Base-by-base conservation (phyloP, 2,797 vertebrate species). In the Sebastes trivittatus region DNA sequence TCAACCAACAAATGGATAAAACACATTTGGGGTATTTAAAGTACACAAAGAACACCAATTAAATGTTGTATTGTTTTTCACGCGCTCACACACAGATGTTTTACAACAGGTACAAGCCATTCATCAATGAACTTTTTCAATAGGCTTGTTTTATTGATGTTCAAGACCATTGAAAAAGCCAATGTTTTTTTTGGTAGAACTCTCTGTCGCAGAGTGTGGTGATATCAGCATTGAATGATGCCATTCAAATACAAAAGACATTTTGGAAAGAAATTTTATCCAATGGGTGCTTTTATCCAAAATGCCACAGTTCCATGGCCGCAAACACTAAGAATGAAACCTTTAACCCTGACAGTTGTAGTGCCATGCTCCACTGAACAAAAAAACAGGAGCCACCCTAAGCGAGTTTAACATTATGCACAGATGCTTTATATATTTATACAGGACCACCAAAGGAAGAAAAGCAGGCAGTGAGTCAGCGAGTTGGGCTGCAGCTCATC, bases 401-500 rank as follows among this genome's bases (percentile, higher is more conserved):
- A 85, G 77, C 79, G 42, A 64, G 23, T 79, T 62, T 34, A 81
- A 78, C 60, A 80, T 70, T 29, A 78, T 46, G 29, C 56, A 73
- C 46, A 64, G 22, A 62, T 14, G 29, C 42, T 77, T 62, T 61
- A 78, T 60, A 72, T 70, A 67, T 78, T 72, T 16, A 69, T 59
- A 80, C 58, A 72, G 18, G 30, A 70, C 52, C 20, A 73, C 49
- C 20, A 49, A 56, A 59, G 34, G 13, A 36, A 63, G n/a, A 56
- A 55, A 71, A 42, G 63, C 64, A 49, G 36, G 29, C 34, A 36
- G 52, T 72, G 79, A 87, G 72, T 80, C 82, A 86, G 56, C 1
- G 68, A 83, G 80, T 64, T 23, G 22, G 62, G 75, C 78, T 49
- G 38, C 64, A 65, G 69, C 56, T 89, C 87, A 91, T 82, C 84